These are phyloP conservation scores for Aphidoletes aphidimyza DNA, from an alignment of 2,888 invertebrate species.

Conservation along the genomic window DNA sequence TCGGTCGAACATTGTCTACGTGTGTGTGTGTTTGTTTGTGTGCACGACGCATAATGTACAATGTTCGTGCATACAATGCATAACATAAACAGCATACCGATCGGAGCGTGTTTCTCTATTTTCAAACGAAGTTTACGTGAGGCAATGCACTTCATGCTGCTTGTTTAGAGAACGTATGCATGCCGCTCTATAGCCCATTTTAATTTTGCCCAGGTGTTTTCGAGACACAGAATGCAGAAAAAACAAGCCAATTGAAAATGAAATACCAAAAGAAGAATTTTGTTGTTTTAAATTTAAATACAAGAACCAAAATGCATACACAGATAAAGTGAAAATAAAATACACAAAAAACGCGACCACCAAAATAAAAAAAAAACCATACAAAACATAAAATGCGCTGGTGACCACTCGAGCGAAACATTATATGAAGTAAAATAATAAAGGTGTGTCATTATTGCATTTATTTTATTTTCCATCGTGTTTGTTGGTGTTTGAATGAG, in stretches of 20 bases:
- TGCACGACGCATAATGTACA: too few relatives aligned
- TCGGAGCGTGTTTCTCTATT: too few relatives aligned
- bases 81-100: too few relatives aligned
- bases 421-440: constrained; percentile 54
- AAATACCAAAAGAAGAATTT: too few relatives aligned
- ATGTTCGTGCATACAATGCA: too few relatives aligned
- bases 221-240: background rate
- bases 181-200: background rate
- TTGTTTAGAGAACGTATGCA: background rate
- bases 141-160: constrained; percentile 32
- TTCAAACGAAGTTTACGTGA: too few relatives aligned
- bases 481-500: background rate
- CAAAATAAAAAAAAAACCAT: background rate
- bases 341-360: background rate
- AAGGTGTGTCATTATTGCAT: constrained; percentile 51
- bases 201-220: constrained; percentile 4
- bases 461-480: constrained; percentile 52
- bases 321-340: constrained; percentile 25
- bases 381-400: background rate
- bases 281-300: background rate
- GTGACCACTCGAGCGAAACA: constrained; percentile 11
- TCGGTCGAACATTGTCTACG: too few relatives aligned
- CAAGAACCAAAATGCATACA: background rate
- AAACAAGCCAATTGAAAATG: background rate
- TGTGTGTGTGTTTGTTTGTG: too few relatives aligned